Evolutionary conservation across 2,113 vertebrate species (phyloP).

Genomic region (Rhadina sibilatrix): DNA sequence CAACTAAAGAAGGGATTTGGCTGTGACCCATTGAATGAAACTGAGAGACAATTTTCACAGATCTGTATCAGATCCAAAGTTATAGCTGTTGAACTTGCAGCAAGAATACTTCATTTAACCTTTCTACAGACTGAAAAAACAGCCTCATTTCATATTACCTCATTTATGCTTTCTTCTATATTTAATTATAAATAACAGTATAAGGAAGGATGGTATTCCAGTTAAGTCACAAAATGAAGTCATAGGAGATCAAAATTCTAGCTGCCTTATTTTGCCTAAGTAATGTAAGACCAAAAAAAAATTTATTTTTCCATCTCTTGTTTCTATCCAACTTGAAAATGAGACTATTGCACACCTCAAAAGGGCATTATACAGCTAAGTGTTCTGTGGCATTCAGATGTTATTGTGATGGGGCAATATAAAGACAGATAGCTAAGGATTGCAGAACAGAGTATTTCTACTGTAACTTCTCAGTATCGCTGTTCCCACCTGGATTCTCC

Average conservation of each 20-base stretch:
- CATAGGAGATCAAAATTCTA: neutral
- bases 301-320: neutral
- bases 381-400: neutral
- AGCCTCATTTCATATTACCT: neutral
- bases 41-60: neutral
- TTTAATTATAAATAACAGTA: neutral
- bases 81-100: neutral
- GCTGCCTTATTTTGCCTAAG: neutral
- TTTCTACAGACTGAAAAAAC: neutral
- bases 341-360: neutral
- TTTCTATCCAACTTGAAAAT: neutral
- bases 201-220: neutral
- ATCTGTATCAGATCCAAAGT: neutral
- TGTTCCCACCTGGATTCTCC: neutral
- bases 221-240: neutral
- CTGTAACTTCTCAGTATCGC: neutral
- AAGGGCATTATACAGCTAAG: neutral
- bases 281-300: neutral
- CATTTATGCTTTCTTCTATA: neutral
- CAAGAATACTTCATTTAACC: neutral
- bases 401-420: neutral
- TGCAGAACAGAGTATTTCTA: neutral
- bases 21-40: neutral
- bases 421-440: neutral
- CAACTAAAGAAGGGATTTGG: neutral